Conservation (phyloP, 2,888 invertebrate genomes). For the Plebejus anna region DNA sequence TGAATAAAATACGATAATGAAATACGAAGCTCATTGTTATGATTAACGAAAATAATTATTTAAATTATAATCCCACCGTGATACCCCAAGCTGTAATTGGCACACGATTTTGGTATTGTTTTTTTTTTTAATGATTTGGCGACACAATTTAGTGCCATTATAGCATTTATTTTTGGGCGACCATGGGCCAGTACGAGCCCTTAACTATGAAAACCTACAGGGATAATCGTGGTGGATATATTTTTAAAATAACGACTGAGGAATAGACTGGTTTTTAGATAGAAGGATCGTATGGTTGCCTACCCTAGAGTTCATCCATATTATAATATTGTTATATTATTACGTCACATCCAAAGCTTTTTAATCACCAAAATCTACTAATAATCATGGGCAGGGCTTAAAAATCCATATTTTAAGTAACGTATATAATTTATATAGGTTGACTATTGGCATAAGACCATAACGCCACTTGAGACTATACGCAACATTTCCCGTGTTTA, state of each 20-base stretch:
- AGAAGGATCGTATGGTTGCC: not conserved
- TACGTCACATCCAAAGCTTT: too few relatives aligned
- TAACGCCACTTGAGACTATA: too few relatives aligned
- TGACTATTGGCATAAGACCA: too few relatives aligned
- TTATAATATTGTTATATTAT: too few relatives aligned
- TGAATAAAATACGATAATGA: too few relatives aligned
- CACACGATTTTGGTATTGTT: not conserved
- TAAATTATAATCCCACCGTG: not conserved
- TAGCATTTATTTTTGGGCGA: not conserved
- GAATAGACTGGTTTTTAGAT: slow-evolving; percentile 27
- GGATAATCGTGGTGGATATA: slow-evolving; percentile 31
- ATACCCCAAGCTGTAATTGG: not conserved
- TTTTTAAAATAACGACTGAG: not conserved
- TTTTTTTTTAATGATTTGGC: not conserved
- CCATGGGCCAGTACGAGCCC: not conserved
- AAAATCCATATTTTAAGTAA: too few relatives aligned
- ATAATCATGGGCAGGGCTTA: too few relatives aligned
- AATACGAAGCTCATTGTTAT: too few relatives aligned
- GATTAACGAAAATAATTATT: too few relatives aligned
- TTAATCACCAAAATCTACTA: too few relatives aligned
- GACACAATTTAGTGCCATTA: not conserved
- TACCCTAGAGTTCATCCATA: not conserved
- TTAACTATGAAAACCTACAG: slow-evolving; percentile 32
- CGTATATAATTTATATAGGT: too few relatives aligned
- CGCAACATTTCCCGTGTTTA: not conserved